phyloP scores from a whole-genome alignment of 2,797 vertebrate genomes.

The Emydoidea blandingii region DNA sequence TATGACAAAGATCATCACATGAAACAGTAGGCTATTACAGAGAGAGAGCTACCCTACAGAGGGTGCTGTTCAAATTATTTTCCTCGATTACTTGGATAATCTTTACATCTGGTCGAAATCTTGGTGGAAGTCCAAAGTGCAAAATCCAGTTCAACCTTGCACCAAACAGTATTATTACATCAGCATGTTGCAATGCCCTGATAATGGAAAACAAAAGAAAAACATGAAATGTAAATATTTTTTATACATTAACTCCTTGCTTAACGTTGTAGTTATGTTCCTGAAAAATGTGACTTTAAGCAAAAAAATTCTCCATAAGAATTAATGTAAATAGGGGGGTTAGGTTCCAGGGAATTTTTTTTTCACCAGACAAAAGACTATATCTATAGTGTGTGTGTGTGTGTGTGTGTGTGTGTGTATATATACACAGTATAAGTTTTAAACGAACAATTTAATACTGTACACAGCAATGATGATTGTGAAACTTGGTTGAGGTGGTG shows the following conservation, averaged over 20 bases:
- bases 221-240: not conserved
- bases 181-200: slow-evolving; percentile 93
- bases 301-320: too few species aligned
- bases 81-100: slow-evolving; percentile 89
- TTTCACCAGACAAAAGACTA: too few species aligned
- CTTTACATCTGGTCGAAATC: slow-evolving; percentile 90
- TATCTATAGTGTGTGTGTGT: too few species aligned
- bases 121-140: slow-evolving; percentile 95
- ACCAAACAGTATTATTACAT: slow-evolving; percentile 93
- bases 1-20: not conserved
- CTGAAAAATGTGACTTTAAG: too few species aligned
- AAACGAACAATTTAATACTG: too few species aligned
- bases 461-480: too few species aligned
- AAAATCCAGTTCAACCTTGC: slow-evolving; percentile 98
- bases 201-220: slow-evolving; percentile 22
- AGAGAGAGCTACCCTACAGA: not conserved
- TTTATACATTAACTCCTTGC: not conserved
- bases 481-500: too few species aligned
- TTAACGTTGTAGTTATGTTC: too few species aligned
- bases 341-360: too few species aligned
- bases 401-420: too few species aligned
- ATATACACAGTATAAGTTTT: too few species aligned
- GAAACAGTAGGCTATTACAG: not conserved
- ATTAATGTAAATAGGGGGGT: too few species aligned
- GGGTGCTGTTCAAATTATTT: not conserved